Evolutionary conservation across 2,113 vertebrate species (phyloP), one percentile per base, ranked within the genome.

Genomic region (Hippocampus comes): DNA sequence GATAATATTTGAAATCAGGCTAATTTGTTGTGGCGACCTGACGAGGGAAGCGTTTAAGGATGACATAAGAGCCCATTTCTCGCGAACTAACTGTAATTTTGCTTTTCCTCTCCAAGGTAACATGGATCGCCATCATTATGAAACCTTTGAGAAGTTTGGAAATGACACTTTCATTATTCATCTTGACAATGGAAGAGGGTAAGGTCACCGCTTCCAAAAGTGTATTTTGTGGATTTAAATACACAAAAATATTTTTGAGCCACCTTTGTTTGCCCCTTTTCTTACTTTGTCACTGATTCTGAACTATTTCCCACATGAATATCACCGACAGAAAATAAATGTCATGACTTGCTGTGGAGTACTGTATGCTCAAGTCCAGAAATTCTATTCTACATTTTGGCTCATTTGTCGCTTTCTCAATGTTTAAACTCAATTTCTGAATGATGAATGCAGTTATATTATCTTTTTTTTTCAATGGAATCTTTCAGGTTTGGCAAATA

Each of bases 51-150:
- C 49, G 18, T 18, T 51, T 7, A 4, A 46, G 14, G 11, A 46
- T 49, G 48, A 49, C 15, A 18, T 18, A 18, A 49, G 14, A 49
- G 2, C 17, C 15, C 48, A 17, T 49, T 49, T 49, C 1, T 49
- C 17, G 25, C 14, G 2, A 27, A 23, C 17, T 2, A 27, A n/a
- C 14, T 8, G 6, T 20, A 9, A 27, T 56, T 18, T 14, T 23
- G 34, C 34, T 46, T 83, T 42, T 63, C 11, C 63, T 78, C 64
- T 9, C 0, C 79, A 99, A 38, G 97, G 97, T 48, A 99, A 99
- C 83, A 99, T 99, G 97, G 97, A 99, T 85, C 95, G 97, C n/a
- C 97, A 99, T 78, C 97, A 99, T 88, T 99, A 99, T 0, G 97
- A 99, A 85, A 99, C 97, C 1, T 99, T 99, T 68, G 97, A 99